A percentile compares a stretch with the other conserved stretches of the same genome.
Evolutionary conservation across 2,888 invertebrate genomes (phyloP).

Genomic region (Sussaba pulchella): DNA sequence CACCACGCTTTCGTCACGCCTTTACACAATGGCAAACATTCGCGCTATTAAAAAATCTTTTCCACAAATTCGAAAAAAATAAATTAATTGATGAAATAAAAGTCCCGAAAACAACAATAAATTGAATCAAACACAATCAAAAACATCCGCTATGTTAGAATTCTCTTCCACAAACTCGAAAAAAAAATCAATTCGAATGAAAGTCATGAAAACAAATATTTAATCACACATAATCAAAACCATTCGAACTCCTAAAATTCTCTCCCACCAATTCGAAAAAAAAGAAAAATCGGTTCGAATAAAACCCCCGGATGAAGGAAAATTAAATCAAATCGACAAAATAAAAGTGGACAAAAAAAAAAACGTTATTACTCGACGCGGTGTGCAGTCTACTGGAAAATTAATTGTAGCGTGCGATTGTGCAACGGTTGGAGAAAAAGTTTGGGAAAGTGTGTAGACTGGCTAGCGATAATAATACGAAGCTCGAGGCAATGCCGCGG

Average conservation of each 20-base stretch:
- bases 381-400: background rate
- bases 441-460: conserved; percentile 22
- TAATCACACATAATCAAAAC: background rate
- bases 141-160: too few relatives aligned
- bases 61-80: background rate
- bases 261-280: background rate
- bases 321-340: too few relatives aligned
- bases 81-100: background rate
- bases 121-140: background rate
- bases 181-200: background rate
- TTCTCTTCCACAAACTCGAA: background rate
- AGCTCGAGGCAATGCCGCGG: background rate
- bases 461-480: conserved; percentile 16
- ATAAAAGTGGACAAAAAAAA: too few relatives aligned
- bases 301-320: too few relatives aligned
- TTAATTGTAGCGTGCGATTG: conserved; percentile 34
- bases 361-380: too few relatives aligned
- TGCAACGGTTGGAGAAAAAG: conserved; percentile 32
- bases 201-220: background rate
- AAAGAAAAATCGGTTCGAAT: background rate
- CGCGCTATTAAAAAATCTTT: background rate
- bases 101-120: background rate
- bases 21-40: background rate
- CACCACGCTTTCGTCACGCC: conserved; percentile 46
- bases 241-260: background rate